Base-by-base conservation (phyloP, 2,113 vertebrate species). In the Chloropsis cyanopogon region DNA sequence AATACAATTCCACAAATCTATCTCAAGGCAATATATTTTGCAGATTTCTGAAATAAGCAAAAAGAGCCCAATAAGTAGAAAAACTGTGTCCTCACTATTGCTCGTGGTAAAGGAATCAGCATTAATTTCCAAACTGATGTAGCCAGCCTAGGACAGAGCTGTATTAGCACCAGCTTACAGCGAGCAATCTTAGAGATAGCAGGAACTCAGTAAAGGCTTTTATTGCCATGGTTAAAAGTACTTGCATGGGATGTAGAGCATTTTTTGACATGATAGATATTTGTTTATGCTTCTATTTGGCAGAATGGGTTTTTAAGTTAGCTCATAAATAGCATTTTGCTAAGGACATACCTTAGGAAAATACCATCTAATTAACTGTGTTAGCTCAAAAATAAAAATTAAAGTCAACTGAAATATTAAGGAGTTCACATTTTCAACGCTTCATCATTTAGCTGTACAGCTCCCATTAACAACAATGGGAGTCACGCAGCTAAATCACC, bases 351-450 rank as follows among this genome's bases (percentile, higher is more conserved):
- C 70, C 80, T 97, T 96, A 97, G 94, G 63, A 71, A 96, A 95
- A 96, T 88, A 86, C 66, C 9, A 0, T 94, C 96, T 97, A 97
- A 97, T 98, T 97, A 97, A 97, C 96, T 96, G 95, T 93, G 82
- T 96, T 97, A 97, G 97, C 97, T 97, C 95, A 96, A 97, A 97
- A 98, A 97, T 96, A 96, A 96, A 98, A 97, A 97, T 96, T 97
- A 92, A 97, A 98, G 93, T 96, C 96, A 97, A 95, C 91, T 47
- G 84, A 94, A 95, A 93, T 96, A 96, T 96, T 96, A 97, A 97
- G 94, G 94, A 95, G 78, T 95, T 92, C 86, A 84, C 90, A 72
- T 97, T 97, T 97, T 96, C 97, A 95, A 50, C n/a, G 41, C 94
- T 97, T 91, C 52, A 92, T 92, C 95, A 95, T 97, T 97, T 96